A percentile compares a stretch with the other conserved stretches of the same genome.
Evolutionary conservation across 2,888 invertebrate genomes (phyloP).

Genomic region (Hedya salicella): DNA sequence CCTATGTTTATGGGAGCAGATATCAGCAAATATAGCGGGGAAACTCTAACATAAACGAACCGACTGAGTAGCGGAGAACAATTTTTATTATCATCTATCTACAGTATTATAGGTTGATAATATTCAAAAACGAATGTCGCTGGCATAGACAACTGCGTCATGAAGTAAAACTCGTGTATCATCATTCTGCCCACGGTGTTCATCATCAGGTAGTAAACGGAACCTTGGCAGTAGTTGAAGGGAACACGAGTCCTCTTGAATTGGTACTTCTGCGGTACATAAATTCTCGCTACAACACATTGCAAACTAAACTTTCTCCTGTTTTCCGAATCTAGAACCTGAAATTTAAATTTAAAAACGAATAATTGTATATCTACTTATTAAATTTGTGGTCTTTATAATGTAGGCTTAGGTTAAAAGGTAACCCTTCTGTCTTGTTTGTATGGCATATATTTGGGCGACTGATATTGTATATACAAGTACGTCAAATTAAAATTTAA

Average conservation of each 20-base stretch:
- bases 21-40: no score
- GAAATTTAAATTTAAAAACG: constrained; percentile 46
- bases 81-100: background rate
- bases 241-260: constrained; percentile 62
- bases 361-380: no score
- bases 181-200: constrained; percentile 57
- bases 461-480: no score
- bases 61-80: no score
- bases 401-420: no score
- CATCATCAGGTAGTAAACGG: constrained; percentile 52
- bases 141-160: constrained; percentile 53
- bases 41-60: no score
- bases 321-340: constrained; percentile 59
- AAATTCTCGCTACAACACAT: constrained; percentile 64
- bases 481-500: no score
- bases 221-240: constrained; percentile 70
- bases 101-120: constrained; percentile 59
- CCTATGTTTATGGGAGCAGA: no score
- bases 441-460: no score
- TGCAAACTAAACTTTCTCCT: constrained; percentile 54
- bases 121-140: constrained; percentile 60
- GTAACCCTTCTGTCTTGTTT: no score
- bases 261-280: constrained; percentile 53
- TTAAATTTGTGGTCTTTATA: no score
- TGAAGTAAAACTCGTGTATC: constrained; percentile 68